Base-by-base conservation (phyloP, 2,888 invertebrate species). In the Morpho helenor region DNA sequence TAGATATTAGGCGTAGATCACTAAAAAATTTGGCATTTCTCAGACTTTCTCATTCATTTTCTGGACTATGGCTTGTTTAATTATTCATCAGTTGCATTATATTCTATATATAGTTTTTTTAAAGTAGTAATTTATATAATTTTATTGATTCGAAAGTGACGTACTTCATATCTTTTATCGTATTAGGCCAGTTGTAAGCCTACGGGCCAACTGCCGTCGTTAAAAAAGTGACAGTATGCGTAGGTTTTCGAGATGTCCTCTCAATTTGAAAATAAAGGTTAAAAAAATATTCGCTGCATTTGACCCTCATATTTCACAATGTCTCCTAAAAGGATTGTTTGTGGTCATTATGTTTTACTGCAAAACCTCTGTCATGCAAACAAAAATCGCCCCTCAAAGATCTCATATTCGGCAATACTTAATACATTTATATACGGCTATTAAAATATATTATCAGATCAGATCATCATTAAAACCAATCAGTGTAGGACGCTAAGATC, bases 281-380 rank as follows among this genome's bases (percentile, higher is more conserved):
- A 16, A 16, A 16, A 16, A 16, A 16, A 16, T 16, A 16, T 16
- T 16, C 16, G 16, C 16, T 65, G 64, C 66, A 63, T 72, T 80
- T 67, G 79, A 86, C 84, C 85, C 76, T 83, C 82, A 82, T 87
- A 86, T 82, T 80, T 87, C 79, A 84, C 71, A 66, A 70, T 69
- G 76, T 73, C 74, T 77, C 80, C 74, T 78, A 77, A 75, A 76
- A 76, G 79, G 73, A 79, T 77, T 74, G 74, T 66, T 72, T 75
- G 75, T 66, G 75, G 74, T 75, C 73, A 65, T 57, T 68, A 65
- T 69, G 66, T 68, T 66, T 68, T 57, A 66, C 54, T 59, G 55
- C 61, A 65, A 65, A 62, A 70, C 68, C 68, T 3, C 31, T 31
- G 65, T 67, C 22, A 49, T 10, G 31, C 49, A 8, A 31, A 9